Base-by-base conservation (phyloP, 2,797 vertebrate genomes). In the Pyrocephalus nanus region DNA sequence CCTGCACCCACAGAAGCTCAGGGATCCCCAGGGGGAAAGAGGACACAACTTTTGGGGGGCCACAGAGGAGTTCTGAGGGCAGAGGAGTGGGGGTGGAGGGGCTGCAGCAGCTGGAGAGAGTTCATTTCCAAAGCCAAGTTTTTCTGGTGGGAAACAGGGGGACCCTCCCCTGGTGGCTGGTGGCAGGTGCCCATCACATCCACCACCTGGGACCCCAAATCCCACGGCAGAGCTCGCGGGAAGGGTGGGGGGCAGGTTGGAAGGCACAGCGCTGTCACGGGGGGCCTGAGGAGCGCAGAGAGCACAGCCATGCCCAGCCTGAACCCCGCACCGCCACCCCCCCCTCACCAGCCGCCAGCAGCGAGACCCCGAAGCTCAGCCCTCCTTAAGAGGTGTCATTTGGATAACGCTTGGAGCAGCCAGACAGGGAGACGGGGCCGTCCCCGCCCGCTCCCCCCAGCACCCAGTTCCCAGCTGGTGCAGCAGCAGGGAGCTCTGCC, bases 401-500 rank as follows among this genome's bases (percentile, higher is more conserved):
- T 93, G 96, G 95, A 90, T 77, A 84, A 86, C 92, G 86, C 81
- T 88, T 50, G 75, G 78, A 58, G 77, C 86, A 69, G 95, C 85
- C 96, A 97, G 96, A 85, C 91, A 94, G 92, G 82, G 96, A 95
- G 96, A 91, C 60, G 89, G 95, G 95, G 97, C 93, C 96, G 97
- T 98, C 98, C 97, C 98, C 98, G 97, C 88, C 95, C 97, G 96
- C 97, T 94, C 98, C 92, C 98, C 97, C 95, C 95, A 89, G 97
- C 98, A 98, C 98, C 97, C 98, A 99, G 98, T 97, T 97, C 98
- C 98, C 99, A 99, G 98, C 98, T 99, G 99, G 98, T 98, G 98
- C 98, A 98, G 97, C 98, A 99, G 98, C 98, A 99, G 99, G 98
- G 98, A 98, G 95, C 97, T 98, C 98, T 98, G 98, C 98, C 97